phyloP scores from a whole-genome alignment of 2,113 vertebrate genomes.

The Bufo bufo region DNA sequence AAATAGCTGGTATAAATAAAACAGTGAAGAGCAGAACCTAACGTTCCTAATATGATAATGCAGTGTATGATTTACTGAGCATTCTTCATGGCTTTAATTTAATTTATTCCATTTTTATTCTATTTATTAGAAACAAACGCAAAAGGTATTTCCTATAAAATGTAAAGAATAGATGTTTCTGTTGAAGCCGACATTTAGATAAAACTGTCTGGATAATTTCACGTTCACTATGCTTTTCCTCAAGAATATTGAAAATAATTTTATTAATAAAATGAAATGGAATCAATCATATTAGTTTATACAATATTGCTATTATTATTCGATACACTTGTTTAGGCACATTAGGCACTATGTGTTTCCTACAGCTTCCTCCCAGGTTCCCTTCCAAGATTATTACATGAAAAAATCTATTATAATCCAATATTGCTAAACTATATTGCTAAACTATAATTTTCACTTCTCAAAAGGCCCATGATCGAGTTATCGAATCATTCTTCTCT shows the following conservation, averaged over 20 bases:
- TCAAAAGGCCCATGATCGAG: background rate
- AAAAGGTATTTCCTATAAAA: slow-evolving; percentile 29
- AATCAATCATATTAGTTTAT: background rate
- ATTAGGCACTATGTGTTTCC: background rate
- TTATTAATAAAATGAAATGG: background rate
- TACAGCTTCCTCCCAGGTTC: background rate
- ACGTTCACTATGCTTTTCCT: background rate
- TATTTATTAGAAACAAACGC: slow-evolving; percentile 27
- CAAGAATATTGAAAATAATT: background rate
- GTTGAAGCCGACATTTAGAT: background rate
- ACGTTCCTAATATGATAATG: slow-evolving; percentile 27
- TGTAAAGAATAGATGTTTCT: slow-evolving; percentile 29
- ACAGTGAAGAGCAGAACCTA: slow-evolving; percentile 21
- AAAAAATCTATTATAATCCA: background rate
- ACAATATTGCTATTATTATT: background rate
- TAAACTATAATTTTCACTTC: background rate
- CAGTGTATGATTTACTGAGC: slow-evolving; percentile 26
- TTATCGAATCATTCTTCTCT: too few relatives aligned
- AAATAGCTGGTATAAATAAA: slow-evolving; percentile 46
- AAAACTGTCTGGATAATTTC: background rate
- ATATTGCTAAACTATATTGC: background rate
- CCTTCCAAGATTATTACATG: background rate
- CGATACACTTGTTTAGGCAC: background rate
- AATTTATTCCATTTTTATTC: slow-evolving; percentile 44
- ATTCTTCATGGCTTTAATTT: slow-evolving; percentile 27